Conservation (phyloP, 1,140 invertebrate genomes). For the Philaenus spumarius region DNA sequence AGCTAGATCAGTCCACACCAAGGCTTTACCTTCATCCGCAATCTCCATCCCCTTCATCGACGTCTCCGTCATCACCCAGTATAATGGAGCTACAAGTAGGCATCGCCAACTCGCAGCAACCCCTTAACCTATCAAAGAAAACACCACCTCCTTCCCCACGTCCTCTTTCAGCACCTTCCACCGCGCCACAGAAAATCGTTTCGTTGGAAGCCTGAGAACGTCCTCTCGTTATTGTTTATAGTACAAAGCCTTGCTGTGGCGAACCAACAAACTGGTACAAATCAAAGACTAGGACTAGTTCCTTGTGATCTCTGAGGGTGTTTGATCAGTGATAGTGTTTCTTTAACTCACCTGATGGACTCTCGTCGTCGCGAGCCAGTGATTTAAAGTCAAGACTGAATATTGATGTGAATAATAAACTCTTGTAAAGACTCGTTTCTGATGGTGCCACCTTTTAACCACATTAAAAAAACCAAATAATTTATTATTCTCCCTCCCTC, state of each 20-base stretch:
- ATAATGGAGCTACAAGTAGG: slow-evolving; percentile 73
- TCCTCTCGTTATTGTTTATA: slow-evolving; percentile 24
- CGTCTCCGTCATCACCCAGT: slow-evolving; percentile 37
- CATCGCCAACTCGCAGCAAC: slow-evolving; percentile 64
- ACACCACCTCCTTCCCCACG: slow-evolving; percentile 69
- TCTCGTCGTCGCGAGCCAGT: neutral
- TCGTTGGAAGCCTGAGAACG: slow-evolving; percentile 49
- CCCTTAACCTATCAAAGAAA: slow-evolving; percentile 82
- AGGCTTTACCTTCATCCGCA: slow-evolving; percentile 10
- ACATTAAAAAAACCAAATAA: slow-evolving; percentile 56
- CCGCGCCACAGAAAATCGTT: slow-evolving; percentile 44
- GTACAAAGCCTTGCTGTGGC: slow-evolving; percentile 29
- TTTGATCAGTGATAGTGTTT: neutral
- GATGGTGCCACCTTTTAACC: slow-evolving; percentile 43
- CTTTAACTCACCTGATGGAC: neutral
- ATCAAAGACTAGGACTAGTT: slow-evolving; percentile 26
- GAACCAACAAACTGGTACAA: slow-evolving; percentile 28
- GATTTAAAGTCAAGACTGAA: neutral
- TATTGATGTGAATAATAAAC: neutral
- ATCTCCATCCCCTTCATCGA: slow-evolving; percentile 39
- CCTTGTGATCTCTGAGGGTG: slow-evolving; percentile 28
- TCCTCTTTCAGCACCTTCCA: slow-evolving; percentile 39
- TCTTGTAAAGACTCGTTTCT: slow-evolving; percentile 25
- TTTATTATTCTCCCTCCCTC: slow-evolving; percentile 47
- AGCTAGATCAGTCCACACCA: slow-evolving; percentile 3